Evolutionary conservation across 53 echinoderm and acorn worm genomes (phyloP).

Genomic region (Echinometra lucunter): DNA sequence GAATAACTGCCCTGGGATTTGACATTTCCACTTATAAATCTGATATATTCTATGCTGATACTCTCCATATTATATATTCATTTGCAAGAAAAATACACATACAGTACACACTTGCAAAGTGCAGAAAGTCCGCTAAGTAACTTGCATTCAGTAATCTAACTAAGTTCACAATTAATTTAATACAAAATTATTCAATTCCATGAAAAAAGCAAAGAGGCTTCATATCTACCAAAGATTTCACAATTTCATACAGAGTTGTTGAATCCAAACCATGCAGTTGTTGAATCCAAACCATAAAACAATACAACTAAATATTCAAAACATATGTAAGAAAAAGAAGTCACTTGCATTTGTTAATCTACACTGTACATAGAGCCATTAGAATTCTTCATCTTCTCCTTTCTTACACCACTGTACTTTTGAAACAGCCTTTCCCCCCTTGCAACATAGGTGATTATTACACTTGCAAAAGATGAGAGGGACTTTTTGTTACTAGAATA

Average conservation of each 20-base stretch:
- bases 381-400: too few species aligned
- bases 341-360: too few species aligned
- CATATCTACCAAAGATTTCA: slow-evolving; percentile 9
- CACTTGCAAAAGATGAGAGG: too few species aligned
- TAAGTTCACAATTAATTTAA: not conserved
- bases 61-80: not conserved
- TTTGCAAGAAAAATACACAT: not conserved
- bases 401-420: too few species aligned
- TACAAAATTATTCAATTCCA: not conserved
- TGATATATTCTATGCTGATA: not conserved
- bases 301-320: too few species aligned
- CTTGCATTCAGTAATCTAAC: not conserved
- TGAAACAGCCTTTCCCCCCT: too few species aligned
- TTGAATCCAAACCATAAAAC: too few species aligned
- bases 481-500: too few species aligned
- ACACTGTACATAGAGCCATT: too few species aligned
- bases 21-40: not conserved
- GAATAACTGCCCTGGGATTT: slow-evolving; percentile 10
- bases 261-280: too few species aligned
- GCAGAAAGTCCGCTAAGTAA: not conserved
- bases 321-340: too few species aligned
- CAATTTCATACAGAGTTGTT: not conserved
- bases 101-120: not conserved
- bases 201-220: not conserved
- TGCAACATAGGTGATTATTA: too few species aligned